These are phyloP conservation scores for Neomonachus schauinslandi DNA, from an alignment of 2,113 vertebrate genomes.

Conservation along the genomic window DNA sequence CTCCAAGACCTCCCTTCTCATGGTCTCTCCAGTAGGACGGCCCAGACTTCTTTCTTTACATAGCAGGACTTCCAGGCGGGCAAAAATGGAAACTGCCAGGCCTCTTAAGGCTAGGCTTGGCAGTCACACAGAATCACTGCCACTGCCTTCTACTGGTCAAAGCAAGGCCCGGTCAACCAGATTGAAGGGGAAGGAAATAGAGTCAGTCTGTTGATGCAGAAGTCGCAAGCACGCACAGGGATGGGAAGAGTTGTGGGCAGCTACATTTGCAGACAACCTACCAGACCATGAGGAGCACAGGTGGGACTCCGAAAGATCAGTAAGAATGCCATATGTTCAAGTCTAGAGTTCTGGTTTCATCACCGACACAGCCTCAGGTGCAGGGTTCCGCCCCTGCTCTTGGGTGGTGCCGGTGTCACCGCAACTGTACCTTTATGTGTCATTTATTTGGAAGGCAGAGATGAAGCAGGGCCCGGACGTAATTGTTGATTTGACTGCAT, in stretches of 20 bases:
- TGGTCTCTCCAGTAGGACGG: not conserved
- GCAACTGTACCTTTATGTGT: not conserved
- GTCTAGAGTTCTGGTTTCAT: not conserved
- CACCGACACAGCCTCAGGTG: not conserved
- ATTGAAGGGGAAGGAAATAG: not conserved
- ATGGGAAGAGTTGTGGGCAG: not conserved
- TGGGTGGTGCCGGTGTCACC: not conserved
- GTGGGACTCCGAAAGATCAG: not conserved
- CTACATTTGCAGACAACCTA: not conserved
- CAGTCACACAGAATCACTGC: not conserved
- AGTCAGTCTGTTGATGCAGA: not conserved
- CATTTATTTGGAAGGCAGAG: slow-evolving; percentile 28
- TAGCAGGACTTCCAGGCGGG: not conserved
- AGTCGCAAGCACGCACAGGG: not conserved
- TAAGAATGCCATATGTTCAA: not conserved
- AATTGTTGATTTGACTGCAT: slow-evolving; percentile 44
- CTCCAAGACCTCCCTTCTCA: not conserved
- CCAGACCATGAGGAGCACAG: not conserved
- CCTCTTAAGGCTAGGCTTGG: not conserved
- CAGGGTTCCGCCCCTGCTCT: not conserved
- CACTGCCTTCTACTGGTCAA: not conserved
- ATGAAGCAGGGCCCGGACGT: not conserved
- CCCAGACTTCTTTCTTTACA: not conserved
- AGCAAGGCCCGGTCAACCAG: not conserved
- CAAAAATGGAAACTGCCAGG: not conserved